A percentile compares a stretch with the other conserved stretches of the same genome.
These are phyloP conservation scores for Girardinus metallicus DNA, from an alignment of 2,797 vertebrate species.

Conservation along the genomic window DNA sequence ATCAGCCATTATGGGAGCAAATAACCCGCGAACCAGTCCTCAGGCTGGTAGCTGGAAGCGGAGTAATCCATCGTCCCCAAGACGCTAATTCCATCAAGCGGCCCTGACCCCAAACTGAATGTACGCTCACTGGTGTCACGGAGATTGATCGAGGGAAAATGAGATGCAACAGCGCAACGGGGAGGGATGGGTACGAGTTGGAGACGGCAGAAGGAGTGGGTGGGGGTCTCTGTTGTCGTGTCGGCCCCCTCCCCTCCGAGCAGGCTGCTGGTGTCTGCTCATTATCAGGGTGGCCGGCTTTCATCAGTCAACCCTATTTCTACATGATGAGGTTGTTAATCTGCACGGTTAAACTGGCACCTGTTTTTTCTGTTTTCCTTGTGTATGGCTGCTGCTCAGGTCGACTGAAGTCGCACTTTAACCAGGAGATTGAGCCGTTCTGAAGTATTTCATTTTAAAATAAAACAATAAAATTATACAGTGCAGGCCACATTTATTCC, in stretches of 20 bases:
- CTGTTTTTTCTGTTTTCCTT: slow-evolving; percentile 9
- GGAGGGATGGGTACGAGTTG: slow-evolving; percentile 9
- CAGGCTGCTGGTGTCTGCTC: slow-evolving; percentile 34
- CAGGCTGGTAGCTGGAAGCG: slow-evolving; percentile 24
- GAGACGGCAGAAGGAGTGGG: slow-evolving; percentile 3
- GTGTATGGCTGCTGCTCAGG: not conserved
- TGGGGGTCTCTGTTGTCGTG: slow-evolving; percentile 11
- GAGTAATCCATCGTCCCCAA: slow-evolving; percentile 59
- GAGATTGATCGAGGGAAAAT: slow-evolving; percentile 66
- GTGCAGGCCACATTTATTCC: not conserved
- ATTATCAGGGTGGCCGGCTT: slow-evolving; percentile 56
- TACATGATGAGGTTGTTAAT: slow-evolving; percentile 60
- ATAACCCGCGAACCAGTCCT: slow-evolving; percentile 26
- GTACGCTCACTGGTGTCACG: slow-evolving; percentile 59
- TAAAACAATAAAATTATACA: not conserved
- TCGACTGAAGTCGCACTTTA: not conserved
- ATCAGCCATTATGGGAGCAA: slow-evolving; percentile 20
- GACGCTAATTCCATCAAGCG: slow-evolving; percentile 61
- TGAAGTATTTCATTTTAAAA: no score
- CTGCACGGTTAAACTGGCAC: slow-evolving; percentile 15
- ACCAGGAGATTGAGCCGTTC: not conserved
- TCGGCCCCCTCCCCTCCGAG: slow-evolving; percentile 39
- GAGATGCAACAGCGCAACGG: slow-evolving; percentile 54
- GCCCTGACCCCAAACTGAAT: slow-evolving; percentile 50
- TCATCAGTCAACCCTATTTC: slow-evolving; percentile 41